These are phyloP conservation scores for Pogonophryne albipinna DNA, from an alignment of 2,797 vertebrate species.

Conservation along the genomic window DNA sequence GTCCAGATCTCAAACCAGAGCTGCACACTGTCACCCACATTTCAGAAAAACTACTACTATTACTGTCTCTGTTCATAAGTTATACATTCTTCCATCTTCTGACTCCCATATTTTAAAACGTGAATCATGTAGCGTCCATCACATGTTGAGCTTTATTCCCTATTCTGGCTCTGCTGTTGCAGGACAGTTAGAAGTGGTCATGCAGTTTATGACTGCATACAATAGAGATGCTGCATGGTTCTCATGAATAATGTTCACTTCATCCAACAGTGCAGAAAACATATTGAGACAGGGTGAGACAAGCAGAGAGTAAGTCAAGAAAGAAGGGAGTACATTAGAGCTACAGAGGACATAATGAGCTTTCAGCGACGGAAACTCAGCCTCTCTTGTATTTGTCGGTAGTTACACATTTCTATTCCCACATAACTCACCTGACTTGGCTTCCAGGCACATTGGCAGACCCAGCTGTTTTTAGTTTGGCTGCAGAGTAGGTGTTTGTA, in stretches of 20 bases:
- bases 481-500: slow-evolving; percentile 37
- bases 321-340: slow-evolving; percentile 24
- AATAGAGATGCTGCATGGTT: slow-evolving; percentile 40
- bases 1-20: too few species aligned
- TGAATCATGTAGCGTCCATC: slow-evolving; percentile 3
- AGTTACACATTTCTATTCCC: slow-evolving; percentile 8
- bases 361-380: slow-evolving; percentile 6
- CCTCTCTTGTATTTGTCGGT: slow-evolving; percentile 15
- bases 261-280: slow-evolving; percentile 49
- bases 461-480: slow-evolving; percentile 31
- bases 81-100: too few species aligned
- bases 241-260: slow-evolving; percentile 70
- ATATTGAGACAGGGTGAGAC: slow-evolving; percentile 29
- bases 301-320: slow-evolving; percentile 15
- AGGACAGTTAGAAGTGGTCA: slow-evolving; percentile 33
- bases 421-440: slow-evolving; percentile 14
- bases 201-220: slow-evolving; percentile 45
- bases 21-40: too few species aligned
- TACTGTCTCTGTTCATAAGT: too few species aligned
- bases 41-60: too few species aligned
- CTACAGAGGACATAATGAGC: slow-evolving; percentile 17
- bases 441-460: slow-evolving; percentile 32
- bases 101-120: too few species aligned
- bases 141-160: not conserved
- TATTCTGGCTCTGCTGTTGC: slow-evolving; percentile 33